Evolutionary conservation across 2,888 invertebrate genomes (phyloP), one percentile per base, ranked within the genome.

Genomic region (Rotaria magnacalcarata): DNA sequence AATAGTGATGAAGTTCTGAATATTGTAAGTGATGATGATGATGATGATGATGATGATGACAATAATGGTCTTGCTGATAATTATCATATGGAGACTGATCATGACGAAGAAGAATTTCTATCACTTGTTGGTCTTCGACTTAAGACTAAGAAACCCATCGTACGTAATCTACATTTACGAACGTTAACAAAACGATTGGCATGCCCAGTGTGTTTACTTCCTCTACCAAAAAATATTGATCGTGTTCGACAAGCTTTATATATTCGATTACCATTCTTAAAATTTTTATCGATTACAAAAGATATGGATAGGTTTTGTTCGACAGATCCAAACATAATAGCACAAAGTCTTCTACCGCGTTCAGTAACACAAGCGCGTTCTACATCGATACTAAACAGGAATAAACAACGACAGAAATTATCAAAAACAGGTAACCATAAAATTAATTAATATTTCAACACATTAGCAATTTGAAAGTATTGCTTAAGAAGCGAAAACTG

Each of bases 221-320:
- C 67, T 41, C 6, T 67, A 34, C 67, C 67, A 19, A 67, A 67
- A 67, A 19, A 34, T 19, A 27, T 16, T 67, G 34, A 67, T 19
- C 67, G 67, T 34, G 67, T 67, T 19, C 67, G 67, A 34, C 67
- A 67, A 67, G 67, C 67, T 41, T 67, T 67, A 67, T 67, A 67
- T 67, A 67, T 67, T 27, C 34, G 34, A 27, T 19, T 67, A 41
- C 34, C 67, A 67, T 34, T 34, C 27, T 67, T 67, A 34, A 67
- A 67, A 67, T 67, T 67, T 41, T 41, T 67, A 19, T 19, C 67
- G 19, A 67, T 34, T 34, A 67, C 67, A 34, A 19, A 6, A 19
- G 34, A 67, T 41, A 34, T 67, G 5, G 67, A 67, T 7, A 2
- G 27, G 7, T 67, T 67, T 67, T 67, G 67, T 8, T 67, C 67